Conservation (phyloP, 2,888 invertebrate species). For the Patella pellucida region DNA sequence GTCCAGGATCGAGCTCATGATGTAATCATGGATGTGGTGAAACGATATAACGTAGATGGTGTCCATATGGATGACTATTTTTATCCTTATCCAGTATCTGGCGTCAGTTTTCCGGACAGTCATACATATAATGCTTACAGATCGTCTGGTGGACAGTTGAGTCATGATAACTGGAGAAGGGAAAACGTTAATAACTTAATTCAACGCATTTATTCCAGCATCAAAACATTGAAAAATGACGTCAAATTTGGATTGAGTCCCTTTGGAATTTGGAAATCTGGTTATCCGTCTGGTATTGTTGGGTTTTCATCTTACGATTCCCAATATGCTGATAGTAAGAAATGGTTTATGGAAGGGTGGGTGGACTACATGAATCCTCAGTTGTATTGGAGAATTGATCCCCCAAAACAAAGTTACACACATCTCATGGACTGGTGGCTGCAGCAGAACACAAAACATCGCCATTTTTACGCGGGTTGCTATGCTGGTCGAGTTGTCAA, state of each 20-base stretch:
- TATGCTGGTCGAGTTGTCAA: slow-evolving; percentile 47
- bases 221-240: slow-evolving; percentile 44
- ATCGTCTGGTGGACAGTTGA: slow-evolving; percentile 50
- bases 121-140: slow-evolving; percentile 55
- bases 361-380: slow-evolving; percentile 65
- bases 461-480: slow-evolving; percentile 59
- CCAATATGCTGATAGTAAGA: slow-evolving; percentile 60
- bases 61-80: slow-evolving; percentile 68
- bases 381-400: slow-evolving; percentile 65
- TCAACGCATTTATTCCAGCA: slow-evolving; percentile 42
- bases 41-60: slow-evolving; percentile 63
- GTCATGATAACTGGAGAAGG: slow-evolving; percentile 59
- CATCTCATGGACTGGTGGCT: slow-evolving; percentile 65
- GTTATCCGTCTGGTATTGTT: slow-evolving; percentile 52
- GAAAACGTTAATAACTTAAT: slow-evolving; percentile 60
- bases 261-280: slow-evolving; percentile 66
- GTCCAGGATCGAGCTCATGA: slow-evolving; percentile 51
- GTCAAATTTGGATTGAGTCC: slow-evolving; percentile 65
- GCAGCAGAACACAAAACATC: slow-evolving; percentile 45
- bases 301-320: slow-evolving; percentile 54
- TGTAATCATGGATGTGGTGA: slow-evolving; percentile 58
- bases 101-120: slow-evolving; percentile 56
- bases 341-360: slow-evolving; percentile 63
- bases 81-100: slow-evolving; percentile 65
- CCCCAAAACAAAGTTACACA: slow-evolving; percentile 63